phyloP scores from a whole-genome alignment of 1,140 invertebrate species.

The Pogonognathellus flavescens region DNA sequence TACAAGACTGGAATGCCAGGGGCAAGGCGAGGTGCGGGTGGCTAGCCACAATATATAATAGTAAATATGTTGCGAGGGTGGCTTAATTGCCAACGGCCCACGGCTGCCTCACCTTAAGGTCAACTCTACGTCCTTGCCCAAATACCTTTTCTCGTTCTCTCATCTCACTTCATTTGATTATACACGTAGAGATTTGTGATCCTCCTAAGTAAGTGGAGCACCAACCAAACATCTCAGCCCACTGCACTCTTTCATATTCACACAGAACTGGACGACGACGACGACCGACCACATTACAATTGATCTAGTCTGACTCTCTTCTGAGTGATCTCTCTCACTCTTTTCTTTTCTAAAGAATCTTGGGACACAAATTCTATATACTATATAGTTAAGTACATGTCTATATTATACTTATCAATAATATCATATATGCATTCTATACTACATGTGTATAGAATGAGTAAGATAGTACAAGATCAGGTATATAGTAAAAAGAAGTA shows the following conservation, averaged over 20 bases:
- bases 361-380: neutral
- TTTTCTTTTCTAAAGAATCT: neutral
- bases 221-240: constrained; percentile 36
- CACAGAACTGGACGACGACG: constrained; percentile 11
- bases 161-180: constrained; percentile 61
- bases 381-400: neutral
- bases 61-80: constrained; percentile 64
- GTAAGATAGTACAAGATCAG: too few relatives aligned
- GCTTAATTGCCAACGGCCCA: constrained; percentile 66
- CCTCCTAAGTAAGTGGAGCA: constrained; percentile 55
- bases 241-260: constrained; percentile 18
- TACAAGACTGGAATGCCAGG: constrained; percentile 64
- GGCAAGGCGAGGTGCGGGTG: constrained; percentile 66
- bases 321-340: constrained; percentile 30
- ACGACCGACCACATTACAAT: constrained; percentile 26
- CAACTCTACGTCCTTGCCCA: constrained; percentile 66
- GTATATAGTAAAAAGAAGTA: too few relatives aligned
- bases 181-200: constrained; percentile 36
- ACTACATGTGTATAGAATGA: too few relatives aligned
- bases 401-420: neutral
- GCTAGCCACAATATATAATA: constrained; percentile 64
- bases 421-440: too few relatives aligned
- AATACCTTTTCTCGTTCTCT: constrained; percentile 63
- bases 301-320: neutral
- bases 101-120: constrained; percentile 67